Conservation (phyloP, 1,140 invertebrate genomes). For the Drosophila repleta region DNA sequence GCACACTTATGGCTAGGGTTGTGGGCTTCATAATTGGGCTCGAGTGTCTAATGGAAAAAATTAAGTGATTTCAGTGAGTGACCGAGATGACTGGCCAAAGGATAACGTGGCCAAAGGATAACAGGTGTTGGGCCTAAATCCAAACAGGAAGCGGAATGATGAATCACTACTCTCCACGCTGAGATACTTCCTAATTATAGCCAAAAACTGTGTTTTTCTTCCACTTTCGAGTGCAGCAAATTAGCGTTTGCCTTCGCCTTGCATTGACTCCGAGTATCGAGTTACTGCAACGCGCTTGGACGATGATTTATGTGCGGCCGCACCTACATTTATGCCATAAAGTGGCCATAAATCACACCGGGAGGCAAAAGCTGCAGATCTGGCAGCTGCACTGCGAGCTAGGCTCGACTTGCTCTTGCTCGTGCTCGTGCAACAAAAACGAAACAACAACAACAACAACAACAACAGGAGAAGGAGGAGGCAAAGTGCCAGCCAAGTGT, state of each 20-base stretch:
- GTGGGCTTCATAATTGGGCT: conserved; percentile 60
- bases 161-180: conserved; percentile 22
- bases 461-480: not conserved
- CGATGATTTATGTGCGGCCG: conserved; percentile 79
- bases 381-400: conserved; percentile 36
- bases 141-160: conserved; percentile 17
- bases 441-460: conserved; percentile 8
- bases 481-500: conserved; percentile 39
- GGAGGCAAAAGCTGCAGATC: conserved; percentile 66
- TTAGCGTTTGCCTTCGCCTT: conserved; percentile 1
- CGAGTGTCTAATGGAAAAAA: conserved; percentile 47
- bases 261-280: too few species aligned
- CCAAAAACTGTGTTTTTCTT: conserved; percentile 5
- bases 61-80: conserved; percentile 64
- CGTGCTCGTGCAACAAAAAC: too few species aligned
- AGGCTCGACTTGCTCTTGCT: conserved; percentile 17
- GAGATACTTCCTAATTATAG: conserved; percentile 19
- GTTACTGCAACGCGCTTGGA: conserved; percentile 33
- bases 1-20: conserved; percentile 60
- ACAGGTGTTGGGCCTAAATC: conserved; percentile 47
- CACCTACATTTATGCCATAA: conserved; percentile 80
- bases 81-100: conserved; percentile 46
- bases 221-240: not conserved
- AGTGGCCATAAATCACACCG: conserved; percentile 79
- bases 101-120: conserved; percentile 37